Evolutionary conservation across 1,140 invertebrate species (phyloP).

Genomic region (Cotesia vestalis): DNA sequence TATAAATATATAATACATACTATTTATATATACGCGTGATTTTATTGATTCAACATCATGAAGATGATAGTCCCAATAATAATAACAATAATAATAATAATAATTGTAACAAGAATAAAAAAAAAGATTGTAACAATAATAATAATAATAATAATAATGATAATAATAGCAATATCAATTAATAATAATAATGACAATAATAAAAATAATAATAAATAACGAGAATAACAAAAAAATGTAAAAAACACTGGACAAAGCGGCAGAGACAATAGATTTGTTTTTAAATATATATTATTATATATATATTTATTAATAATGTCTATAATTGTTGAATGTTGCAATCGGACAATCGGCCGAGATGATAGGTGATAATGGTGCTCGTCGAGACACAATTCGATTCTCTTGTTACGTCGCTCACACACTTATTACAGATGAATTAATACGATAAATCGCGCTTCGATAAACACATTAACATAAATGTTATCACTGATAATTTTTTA

Average conservation of each 20-base stretch:
- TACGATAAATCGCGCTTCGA: slow-evolving; percentile 6
- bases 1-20: not conserved
- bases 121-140: slow-evolving; percentile 1
- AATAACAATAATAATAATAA: not conserved
- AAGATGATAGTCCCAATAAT: not conserved
- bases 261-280: slow-evolving; percentile 7
- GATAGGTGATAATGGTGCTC: slow-evolving; percentile 17
- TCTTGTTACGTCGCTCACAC: slow-evolving; percentile 7
- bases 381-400: slow-evolving; percentile 15
- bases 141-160: slow-evolving; percentile 15
- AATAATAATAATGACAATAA: slow-evolving; percentile 24
- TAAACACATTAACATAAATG: not conserved
- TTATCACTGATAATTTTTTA: not conserved
- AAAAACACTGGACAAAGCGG: slow-evolving; percentile 25
- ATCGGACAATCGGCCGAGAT: slow-evolving; percentile 22
- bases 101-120: not conserved
- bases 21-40: slow-evolving; percentile 3
- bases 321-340: not conserved
- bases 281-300: not conserved
- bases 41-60: slow-evolving; percentile 2
- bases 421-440: not conserved
- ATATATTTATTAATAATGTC: not conserved
- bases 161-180: slow-evolving; percentile 29
- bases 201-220: slow-evolving; percentile 28
- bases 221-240: slow-evolving; percentile 28